phyloP scores from a whole-genome alignment of 2,888 invertebrate species.

The Podotricha telesiphe region DNA sequence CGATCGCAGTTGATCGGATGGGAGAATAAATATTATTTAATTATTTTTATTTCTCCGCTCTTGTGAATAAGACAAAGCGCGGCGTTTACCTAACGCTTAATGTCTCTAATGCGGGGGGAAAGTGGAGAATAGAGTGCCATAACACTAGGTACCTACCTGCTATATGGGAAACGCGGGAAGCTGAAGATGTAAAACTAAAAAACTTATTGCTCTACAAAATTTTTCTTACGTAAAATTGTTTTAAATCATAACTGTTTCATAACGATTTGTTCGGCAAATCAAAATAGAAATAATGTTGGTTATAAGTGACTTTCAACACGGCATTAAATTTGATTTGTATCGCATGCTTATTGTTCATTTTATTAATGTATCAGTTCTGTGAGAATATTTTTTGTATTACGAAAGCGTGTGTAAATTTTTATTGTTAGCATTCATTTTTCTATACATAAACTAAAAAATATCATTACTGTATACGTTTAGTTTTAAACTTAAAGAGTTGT shows the following conservation, averaged over 20 bases:
- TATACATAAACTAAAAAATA: background rate
- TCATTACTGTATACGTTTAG: no score
- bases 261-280: conserved; percentile 14
- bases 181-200: no score
- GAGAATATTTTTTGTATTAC: conserved; percentile 27
- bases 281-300: conserved; percentile 24
- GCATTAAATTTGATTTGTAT: conserved; percentile 29
- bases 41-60: no score
- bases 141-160: no score
- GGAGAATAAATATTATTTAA: no score
- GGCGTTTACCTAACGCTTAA: no score
- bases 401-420: conserved; percentile 25
- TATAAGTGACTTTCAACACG: conserved; percentile 19
- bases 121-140: no score
- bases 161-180: no score
- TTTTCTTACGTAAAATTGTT: background rate
- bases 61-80: no score
- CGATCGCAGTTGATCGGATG: no score
- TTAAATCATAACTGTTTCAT: background rate
- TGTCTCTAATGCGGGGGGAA: no score
- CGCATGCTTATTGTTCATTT: conserved; percentile 26
- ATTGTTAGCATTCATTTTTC: background rate
- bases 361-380: conserved; percentile 22
- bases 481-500: no score
- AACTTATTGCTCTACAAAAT: background rate